Evolutionary conservation across 2,797 vertebrate species (phyloP).

Genomic region (Sciaenops ocellatus): DNA sequence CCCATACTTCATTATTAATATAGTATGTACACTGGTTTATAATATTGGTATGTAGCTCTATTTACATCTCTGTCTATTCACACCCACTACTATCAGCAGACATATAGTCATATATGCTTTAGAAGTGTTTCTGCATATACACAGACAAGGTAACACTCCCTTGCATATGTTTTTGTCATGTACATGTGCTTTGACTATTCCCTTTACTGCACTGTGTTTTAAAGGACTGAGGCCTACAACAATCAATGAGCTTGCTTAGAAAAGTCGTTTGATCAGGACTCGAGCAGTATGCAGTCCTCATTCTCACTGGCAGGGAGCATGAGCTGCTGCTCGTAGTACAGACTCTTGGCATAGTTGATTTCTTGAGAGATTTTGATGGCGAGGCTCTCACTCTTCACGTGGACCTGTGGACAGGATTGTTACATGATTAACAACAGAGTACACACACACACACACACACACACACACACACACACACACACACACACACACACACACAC

Average conservation of each 20-base stretch:
- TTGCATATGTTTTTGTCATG: conserved; percentile 61
- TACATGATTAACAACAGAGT: neutral
- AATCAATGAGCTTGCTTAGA: conserved; percentile 3
- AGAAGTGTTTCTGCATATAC: conserved; percentile 44
- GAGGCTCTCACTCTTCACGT: conserved; percentile 93
- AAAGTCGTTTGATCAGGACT: conserved; percentile 81
- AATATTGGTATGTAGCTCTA: conserved; percentile 62
- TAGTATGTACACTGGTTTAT: conserved; percentile 77
- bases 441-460: too few species aligned
- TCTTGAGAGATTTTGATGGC: conserved; percentile 97
- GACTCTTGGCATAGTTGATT: conserved; percentile 99
- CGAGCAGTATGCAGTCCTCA: conserved; percentile 91
- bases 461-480: too few species aligned
- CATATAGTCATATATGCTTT: conserved; percentile 83
- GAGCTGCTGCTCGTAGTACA: conserved; percentile 98
- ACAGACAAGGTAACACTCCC: conserved; percentile 53
- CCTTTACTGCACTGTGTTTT: conserved; percentile 32
- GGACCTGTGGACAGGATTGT: conserved; percentile 85
- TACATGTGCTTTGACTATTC: conserved; percentile 66
- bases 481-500: too few species aligned
- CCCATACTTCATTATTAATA: conserved; percentile 52
- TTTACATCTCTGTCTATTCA: conserved; percentile 79
- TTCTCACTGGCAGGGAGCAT: conserved; percentile 93
- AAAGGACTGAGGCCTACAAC: conserved; percentile 33
- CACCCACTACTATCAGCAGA: conserved; percentile 44